These are phyloP conservation scores for Drosophila hawaiiensis DNA, from an alignment of 2,888 invertebrate species.

Conservation along the genomic window DNA sequence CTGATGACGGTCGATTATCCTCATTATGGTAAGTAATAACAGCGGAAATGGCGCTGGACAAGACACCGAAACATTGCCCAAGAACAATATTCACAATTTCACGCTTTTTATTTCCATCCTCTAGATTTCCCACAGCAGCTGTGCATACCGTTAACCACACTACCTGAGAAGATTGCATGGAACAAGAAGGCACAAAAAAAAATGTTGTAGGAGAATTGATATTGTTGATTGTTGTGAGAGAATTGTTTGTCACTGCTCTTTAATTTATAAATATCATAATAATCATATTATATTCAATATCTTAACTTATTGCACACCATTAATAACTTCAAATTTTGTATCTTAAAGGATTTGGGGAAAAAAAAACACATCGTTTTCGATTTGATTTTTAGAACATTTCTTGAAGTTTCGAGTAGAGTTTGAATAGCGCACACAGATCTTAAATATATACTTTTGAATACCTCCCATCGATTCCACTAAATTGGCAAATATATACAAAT, in stretches of 20 bases:
- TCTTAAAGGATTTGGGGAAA: neutral
- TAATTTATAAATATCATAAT: conserved; percentile 1
- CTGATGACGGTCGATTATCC: conserved; percentile 92
- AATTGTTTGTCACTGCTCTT: conserved; percentile 9
- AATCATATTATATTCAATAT: neutral
- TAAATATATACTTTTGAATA: conserved; percentile 5
- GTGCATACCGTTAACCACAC: conserved; percentile 95
- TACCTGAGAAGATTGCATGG: conserved; percentile 88
- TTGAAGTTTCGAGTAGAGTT: neutral
- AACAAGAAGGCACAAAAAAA: conserved; percentile 47
- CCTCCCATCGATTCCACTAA: neutral
- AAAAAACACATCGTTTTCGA: neutral
- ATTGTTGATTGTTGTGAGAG: conserved; percentile 7
- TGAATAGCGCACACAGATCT: neutral
- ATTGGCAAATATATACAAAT: neutral
- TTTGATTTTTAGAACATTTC: neutral
- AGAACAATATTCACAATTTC: conserved; percentile 92
- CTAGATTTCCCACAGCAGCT: conserved; percentile 93
- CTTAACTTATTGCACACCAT: conserved; percentile 3
- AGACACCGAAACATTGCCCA: conserved; percentile 95
- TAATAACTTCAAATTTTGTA: neutral
- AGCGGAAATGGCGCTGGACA: conserved; percentile 96
- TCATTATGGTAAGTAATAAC: conserved; percentile 94
- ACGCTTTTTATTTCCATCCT: conserved; percentile 91
- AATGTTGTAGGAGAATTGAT: conserved; percentile 35